These are phyloP conservation scores for Aegithalos caudatus DNA, from an alignment of 2,113 vertebrate genomes.

Conservation along the genomic window DNA sequence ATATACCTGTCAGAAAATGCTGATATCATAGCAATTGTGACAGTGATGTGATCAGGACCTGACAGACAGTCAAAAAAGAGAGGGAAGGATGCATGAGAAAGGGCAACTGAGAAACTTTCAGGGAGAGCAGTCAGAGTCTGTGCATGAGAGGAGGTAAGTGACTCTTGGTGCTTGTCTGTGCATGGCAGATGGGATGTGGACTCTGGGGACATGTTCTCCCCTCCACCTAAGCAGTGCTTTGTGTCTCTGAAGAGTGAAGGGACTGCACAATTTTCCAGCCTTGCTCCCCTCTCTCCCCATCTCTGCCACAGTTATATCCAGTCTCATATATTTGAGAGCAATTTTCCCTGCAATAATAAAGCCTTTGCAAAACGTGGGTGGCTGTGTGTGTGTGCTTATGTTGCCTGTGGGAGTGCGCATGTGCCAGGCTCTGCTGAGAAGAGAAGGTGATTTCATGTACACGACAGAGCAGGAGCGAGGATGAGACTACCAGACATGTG, in stretches of 20 bases:
- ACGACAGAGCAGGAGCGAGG: not conserved
- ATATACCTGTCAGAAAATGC: constrained; percentile 7
- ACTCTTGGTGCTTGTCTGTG: not conserved
- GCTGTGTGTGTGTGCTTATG: not conserved
- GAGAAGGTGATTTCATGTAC: not conserved
- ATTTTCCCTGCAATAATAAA: not conserved
- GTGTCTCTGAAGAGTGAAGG: not conserved
- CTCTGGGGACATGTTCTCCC: not conserved
- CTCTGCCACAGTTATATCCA: not conserved
- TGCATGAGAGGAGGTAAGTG: not conserved
- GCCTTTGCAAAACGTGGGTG: not conserved
- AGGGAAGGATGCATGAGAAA: not conserved
- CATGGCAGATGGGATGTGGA: not conserved
- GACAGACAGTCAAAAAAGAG: constrained; percentile 12
- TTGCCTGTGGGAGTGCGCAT: rapidly evolving
- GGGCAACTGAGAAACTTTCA: not conserved
- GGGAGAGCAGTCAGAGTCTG: not conserved
- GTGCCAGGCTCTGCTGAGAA: not conserved
- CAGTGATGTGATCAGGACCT: constrained; percentile 35
- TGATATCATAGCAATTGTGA: not conserved
- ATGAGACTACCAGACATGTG: not conserved
- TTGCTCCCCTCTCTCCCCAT: not conserved
- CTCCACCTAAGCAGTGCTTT: not conserved
- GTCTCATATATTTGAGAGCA: not conserved
- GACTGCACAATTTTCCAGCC: not conserved